A percentile compares a stretch with the other conserved stretches of the same genome.
These are phyloP conservation scores for Metellina segmentata DNA, from an alignment of 2,888 invertebrate genomes.

Conservation along the genomic window DNA sequence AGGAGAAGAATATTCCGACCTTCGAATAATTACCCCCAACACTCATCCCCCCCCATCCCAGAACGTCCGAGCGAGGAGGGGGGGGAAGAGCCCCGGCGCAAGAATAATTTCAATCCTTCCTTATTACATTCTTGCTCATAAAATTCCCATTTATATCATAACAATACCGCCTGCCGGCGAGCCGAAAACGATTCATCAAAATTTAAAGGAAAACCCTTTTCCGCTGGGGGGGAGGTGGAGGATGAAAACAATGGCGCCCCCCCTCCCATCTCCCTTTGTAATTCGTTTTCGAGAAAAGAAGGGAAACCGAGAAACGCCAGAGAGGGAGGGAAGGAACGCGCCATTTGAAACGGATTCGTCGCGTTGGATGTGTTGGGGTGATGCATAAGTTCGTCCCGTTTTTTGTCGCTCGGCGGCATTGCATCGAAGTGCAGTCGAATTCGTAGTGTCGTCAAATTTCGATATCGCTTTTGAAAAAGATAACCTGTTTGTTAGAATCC, in stretches of 20 bases:
- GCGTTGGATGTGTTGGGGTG: no score
- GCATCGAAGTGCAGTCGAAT: no score
- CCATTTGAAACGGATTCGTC: no score
- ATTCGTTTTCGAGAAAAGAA: conserved; percentile 40
- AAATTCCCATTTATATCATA: conserved; percentile 68
- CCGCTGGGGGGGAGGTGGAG: neutral
- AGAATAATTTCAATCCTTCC: conserved; percentile 54
- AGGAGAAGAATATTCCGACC: conserved; percentile 9
- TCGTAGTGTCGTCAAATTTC: no score
- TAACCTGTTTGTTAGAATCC: no score
- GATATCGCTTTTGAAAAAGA: no score
- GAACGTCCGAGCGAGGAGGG: neutral
- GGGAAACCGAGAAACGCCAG: neutral
- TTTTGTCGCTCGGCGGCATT: no score
- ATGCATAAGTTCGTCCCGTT: no score
- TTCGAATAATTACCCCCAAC: conserved; percentile 10
- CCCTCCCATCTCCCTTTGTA: neutral
- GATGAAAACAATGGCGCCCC: neutral
- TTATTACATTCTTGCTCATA: conserved; percentile 64
- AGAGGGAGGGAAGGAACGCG: no score
- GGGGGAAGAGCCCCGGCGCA: neutral
- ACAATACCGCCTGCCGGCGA: conserved; percentile 18
- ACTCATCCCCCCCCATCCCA: neutral
- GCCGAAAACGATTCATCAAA: conserved; percentile 19
- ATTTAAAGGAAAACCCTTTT: conserved; percentile 19